Percentiles rank a stretch among this genome's conserved stretches.
Evolutionary conservation across 2,888 invertebrate species (phyloP).

Genomic region (Archips xylosteana): DNA sequence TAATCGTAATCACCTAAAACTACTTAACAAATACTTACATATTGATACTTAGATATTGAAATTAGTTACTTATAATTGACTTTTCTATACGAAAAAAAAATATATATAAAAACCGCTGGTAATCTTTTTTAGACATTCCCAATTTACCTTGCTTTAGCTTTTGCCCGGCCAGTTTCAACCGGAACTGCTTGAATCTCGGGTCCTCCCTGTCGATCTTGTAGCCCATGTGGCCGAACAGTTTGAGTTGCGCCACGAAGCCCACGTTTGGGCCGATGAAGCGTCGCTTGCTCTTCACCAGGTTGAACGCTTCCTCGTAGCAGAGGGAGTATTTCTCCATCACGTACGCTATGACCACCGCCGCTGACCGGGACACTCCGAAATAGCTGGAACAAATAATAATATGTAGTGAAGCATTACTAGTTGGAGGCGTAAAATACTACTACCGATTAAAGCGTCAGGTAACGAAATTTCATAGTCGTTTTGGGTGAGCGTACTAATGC

Average conservation of each 20-base stretch:
- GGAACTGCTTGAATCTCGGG: constrained; percentile 90
- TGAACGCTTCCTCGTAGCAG: constrained; percentile 89
- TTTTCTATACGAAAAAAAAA: too few species aligned
- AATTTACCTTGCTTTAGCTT: constrained; percentile 89
- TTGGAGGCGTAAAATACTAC: too few species aligned
- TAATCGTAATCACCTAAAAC: too few species aligned
- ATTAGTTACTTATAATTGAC: too few species aligned
- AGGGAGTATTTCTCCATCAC: constrained; percentile 94
- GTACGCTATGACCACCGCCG: constrained; percentile 94
- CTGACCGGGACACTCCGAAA: constrained; percentile 96
- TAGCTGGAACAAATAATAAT: constrained; percentile 84
- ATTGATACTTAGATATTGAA: too few species aligned
- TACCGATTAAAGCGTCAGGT: too few species aligned
- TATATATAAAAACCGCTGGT: too few species aligned
- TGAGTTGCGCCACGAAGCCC: constrained; percentile 92
- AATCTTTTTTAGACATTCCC: too few species aligned
- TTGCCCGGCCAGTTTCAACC: constrained; percentile 92
- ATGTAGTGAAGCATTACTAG: too few species aligned
- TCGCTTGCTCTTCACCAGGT: constrained; percentile 88
- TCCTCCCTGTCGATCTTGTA: constrained; percentile 89
- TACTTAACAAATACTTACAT: too few species aligned
- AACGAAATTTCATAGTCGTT: too few species aligned
- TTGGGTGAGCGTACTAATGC: too few species aligned
- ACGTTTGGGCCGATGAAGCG: constrained; percentile 91
- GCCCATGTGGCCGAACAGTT: constrained; percentile 92